phyloP scores from a whole-genome alignment of 2,888 invertebrate genomes.

The Cosmorhoe ocellata region DNA sequence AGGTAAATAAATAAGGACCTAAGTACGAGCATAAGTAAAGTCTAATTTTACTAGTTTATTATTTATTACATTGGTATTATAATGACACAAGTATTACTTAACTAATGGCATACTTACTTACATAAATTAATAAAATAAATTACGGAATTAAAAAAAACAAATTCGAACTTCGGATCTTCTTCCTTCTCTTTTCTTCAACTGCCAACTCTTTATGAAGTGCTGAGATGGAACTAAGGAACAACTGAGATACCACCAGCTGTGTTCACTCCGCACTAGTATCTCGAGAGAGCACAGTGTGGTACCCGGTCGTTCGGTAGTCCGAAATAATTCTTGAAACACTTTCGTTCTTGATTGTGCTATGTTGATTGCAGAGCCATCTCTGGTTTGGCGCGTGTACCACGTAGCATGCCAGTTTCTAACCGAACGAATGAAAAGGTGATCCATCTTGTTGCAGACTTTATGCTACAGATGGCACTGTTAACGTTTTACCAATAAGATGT shows the following conservation, averaged over 20 bases:
- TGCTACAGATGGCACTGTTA: slow-evolving; percentile 51
- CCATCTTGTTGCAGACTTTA: slow-evolving; percentile 27
- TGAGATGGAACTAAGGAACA: slow-evolving; percentile 81
- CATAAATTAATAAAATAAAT: no score
- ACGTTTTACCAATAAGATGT: not conserved
- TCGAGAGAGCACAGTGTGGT: slow-evolving; percentile 98
- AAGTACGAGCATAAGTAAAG: no score
- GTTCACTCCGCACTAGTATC: slow-evolving; percentile 90
- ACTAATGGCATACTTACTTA: not conserved
- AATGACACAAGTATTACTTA: no score
- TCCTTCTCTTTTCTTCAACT: slow-evolving; percentile 1
- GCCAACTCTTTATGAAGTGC: slow-evolving; percentile 14
- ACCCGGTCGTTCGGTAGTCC: slow-evolving; percentile 90
- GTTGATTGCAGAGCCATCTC: slow-evolving; percentile 34
- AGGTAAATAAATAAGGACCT: no score
- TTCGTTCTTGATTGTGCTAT: slow-evolving; percentile 14
- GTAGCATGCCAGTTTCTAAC: slow-evolving; percentile 15
- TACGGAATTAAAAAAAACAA: no score
- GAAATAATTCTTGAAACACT: slow-evolving; percentile 23
- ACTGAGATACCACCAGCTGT: slow-evolving; percentile 99
- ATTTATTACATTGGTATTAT: no score
- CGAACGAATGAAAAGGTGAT: slow-evolving; percentile 19
- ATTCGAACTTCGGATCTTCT: not conserved
- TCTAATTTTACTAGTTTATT: no score
- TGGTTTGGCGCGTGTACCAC: slow-evolving; percentile 35